phyloP scores from a whole-genome alignment of 2,113 vertebrate genomes.

The Ascaphus truei region DNA sequence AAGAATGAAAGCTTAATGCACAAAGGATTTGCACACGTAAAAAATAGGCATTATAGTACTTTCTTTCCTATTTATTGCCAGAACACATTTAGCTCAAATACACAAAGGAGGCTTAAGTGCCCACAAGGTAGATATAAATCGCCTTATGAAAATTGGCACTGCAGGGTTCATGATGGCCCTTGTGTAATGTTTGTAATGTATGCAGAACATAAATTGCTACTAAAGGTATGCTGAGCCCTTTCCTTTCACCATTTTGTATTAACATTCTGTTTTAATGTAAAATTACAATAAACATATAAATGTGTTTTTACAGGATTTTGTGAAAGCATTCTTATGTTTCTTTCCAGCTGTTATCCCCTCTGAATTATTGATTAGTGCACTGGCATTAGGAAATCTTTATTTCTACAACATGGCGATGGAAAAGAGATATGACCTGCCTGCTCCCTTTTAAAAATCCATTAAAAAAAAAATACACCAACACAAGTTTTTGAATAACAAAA shows the following conservation, averaged over 20 bases:
- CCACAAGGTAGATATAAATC: slow-evolving; percentile 64
- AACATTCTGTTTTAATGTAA: background rate
- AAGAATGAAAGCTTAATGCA: background rate
- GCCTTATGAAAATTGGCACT: slow-evolving; percentile 57
- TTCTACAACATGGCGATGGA: slow-evolving; percentile 25
- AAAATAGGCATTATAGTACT: slow-evolving; percentile 16
- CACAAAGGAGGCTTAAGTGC: slow-evolving; percentile 57
- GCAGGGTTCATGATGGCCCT: slow-evolving; percentile 50
- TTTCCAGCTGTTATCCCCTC: slow-evolving; percentile 11
- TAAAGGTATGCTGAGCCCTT: slow-evolving; percentile 39
- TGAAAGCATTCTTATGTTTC: background rate
- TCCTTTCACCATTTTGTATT: background rate
- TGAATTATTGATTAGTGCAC: background rate
- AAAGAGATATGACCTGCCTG: no score
- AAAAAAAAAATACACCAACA: no score
- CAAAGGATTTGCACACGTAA: slow-evolving; percentile 38
- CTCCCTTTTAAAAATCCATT: no score
- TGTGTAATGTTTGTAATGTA: slow-evolving; percentile 57
- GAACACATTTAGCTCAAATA: slow-evolving; percentile 49
- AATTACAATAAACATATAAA: slow-evolving; percentile 4
- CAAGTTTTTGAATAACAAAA: no score
- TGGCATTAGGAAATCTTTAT: background rate
- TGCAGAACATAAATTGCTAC: slow-evolving; percentile 50
- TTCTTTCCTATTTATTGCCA: slow-evolving; percentile 49
- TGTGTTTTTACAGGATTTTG: background rate